Evolutionary conservation across 1,140 invertebrate species (phyloP).

Genomic region (Zaprionus capensis): DNA sequence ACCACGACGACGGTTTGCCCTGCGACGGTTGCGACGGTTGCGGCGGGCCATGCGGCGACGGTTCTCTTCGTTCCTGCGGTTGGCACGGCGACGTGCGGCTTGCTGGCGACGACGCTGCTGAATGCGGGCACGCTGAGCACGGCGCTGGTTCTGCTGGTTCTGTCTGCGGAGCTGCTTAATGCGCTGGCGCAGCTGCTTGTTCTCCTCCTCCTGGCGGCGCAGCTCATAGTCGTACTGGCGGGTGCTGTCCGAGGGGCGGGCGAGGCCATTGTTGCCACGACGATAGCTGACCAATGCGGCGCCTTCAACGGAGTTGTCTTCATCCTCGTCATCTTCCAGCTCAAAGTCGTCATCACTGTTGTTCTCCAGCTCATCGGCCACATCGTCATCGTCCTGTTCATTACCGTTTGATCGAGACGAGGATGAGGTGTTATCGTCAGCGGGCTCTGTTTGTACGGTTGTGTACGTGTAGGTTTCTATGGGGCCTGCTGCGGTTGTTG

Average conservation of each 20-base stretch:
- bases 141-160: conserved; percentile 8
- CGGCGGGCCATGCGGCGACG: conserved; percentile 16
- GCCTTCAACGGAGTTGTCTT: neutral
- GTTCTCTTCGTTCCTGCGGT: neutral
- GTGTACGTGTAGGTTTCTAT: neutral
- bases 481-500: neutral
- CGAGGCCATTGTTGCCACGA: neutral
- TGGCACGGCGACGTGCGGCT: conserved; percentile 8
- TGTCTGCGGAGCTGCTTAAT: conserved; percentile 8
- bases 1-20: conserved; percentile 37
- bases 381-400: conserved; percentile 22
- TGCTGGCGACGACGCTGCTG: conserved; percentile 7
- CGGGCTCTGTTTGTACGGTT: neutral
- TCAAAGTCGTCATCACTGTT: conserved; percentile 19
- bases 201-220: conserved; percentile 52
- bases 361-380: conserved; percentile 7
- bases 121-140: neutral
- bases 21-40: conserved; percentile 13
- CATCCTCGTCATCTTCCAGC: conserved; percentile 19
- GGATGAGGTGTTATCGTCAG: neutral
- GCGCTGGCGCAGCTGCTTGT: conserved; percentile 35
- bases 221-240: conserved; percentile 47
- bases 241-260: neutral
- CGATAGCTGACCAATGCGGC: neutral
- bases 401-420: neutral